Conservation (phyloP, 2,797 vertebrate species). For the Argentina silus region DNA sequence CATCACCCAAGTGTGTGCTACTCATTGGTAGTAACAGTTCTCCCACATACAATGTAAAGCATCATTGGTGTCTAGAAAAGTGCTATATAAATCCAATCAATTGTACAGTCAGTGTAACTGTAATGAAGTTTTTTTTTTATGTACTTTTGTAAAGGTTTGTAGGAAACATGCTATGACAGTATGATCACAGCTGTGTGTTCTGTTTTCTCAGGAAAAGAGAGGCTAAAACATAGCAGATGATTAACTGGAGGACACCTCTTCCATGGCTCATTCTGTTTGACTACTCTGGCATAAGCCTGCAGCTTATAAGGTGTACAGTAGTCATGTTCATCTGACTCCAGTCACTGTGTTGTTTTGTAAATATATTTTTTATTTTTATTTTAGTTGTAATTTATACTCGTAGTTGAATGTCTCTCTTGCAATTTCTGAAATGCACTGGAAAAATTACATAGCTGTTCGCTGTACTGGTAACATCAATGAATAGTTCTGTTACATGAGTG, state of each 20-base stretch:
- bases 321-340: neutral
- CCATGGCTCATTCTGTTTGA: neutral
- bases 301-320: neutral
- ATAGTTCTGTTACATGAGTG: neutral
- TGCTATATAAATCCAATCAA: too few species aligned
- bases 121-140: too few species aligned
- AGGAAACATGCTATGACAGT: too few species aligned
- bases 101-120: too few species aligned
- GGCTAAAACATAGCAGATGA: neutral
- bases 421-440: constrained; percentile 2
- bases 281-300: neutral
- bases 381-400: neutral
- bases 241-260: neutral
- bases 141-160: too few species aligned
- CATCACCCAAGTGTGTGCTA: too few species aligned
- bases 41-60: too few species aligned
- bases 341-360: constrained; percentile 3
- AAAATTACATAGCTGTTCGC: neutral
- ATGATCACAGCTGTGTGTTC: too few species aligned
- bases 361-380: neutral
- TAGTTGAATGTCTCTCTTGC: neutral
- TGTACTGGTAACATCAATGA: neutral
- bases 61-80: too few species aligned
- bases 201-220: neutral
- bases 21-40: too few species aligned